A percentile compares a stretch with the other conserved stretches of the same genome.
Conservation (phyloP, 2,113 vertebrate species). For the Anoplopoma fimbria region DNA sequence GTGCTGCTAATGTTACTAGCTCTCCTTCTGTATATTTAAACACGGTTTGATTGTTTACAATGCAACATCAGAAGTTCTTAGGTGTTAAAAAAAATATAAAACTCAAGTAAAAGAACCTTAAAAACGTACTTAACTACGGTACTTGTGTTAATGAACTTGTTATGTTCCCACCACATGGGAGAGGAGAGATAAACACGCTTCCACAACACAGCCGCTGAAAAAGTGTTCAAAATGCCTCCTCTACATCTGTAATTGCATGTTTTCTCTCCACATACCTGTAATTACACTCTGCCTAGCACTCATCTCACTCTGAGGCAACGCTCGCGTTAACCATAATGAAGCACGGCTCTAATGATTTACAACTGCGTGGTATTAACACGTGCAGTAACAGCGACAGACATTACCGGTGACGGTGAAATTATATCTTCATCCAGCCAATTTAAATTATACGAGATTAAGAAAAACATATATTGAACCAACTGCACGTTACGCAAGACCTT, state of each 20-base stretch:
- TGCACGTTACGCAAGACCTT: constrained; percentile 26
- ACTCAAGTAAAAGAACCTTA: not conserved
- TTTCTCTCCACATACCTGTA: constrained; percentile 79
- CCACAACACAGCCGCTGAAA: constrained; percentile 42
- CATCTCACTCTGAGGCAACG: constrained; percentile 74
- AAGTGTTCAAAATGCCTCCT: constrained; percentile 73
- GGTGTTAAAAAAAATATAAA: too few species aligned
- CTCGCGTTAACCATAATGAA: constrained; percentile 76
- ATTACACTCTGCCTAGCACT: constrained; percentile 76
- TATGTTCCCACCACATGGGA: constrained; percentile 13
- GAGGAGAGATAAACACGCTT: constrained; percentile 39
- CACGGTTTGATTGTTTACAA: too few species aligned
- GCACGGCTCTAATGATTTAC: constrained; percentile 77
- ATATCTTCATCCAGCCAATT: constrained; percentile 59
- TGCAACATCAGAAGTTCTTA: too few species aligned
- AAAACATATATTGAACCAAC: constrained; percentile 23
- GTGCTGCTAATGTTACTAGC: too few species aligned
- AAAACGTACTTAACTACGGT: not conserved
- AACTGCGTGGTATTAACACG: constrained; percentile 71
- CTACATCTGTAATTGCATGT: constrained; percentile 82
- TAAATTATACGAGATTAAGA: constrained; percentile 48
- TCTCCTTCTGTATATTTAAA: too few species aligned
- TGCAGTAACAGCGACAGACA: constrained; percentile 56
- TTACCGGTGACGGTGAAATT: constrained; percentile 41
- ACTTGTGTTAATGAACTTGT: constrained; percentile 17